Evolutionary conservation across 2,797 vertebrate species (phyloP), one percentile per base, ranked within the genome.

Genomic region (Phyllotis vaccarum): DNA sequence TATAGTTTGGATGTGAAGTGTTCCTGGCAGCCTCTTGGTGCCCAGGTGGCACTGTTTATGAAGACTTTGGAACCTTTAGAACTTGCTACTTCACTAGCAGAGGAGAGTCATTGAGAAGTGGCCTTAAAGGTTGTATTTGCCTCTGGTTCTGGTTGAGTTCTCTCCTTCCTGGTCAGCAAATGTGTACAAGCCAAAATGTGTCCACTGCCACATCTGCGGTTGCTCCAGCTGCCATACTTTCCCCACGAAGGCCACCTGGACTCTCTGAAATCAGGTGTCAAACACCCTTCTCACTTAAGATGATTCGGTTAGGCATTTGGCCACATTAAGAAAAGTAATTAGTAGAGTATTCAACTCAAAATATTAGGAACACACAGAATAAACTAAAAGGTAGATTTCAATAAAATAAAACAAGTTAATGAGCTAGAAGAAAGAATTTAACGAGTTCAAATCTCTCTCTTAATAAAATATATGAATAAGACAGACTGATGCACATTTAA

Each of bases 401-500:
- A 76, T 60, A 34, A 68, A 8, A 68, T 80, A 86, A 89, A 54
- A 52, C 22, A 87, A 87, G n/a, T 90, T 27, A 81, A 70, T 72
- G 68, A 75, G 27, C 83, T 81, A 75, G 22, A 82, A 91, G 21
- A 88, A 93, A 80, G 80, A 24, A 66, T 78, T 82, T 76, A 87
- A 89, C 76, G 34, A 88, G 83, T 70, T 86, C 49, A 75, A 46
- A 46, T 58, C 27, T 58, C 52, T 83, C 27, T 62, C 66, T 70
- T 83, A 66, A 66, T 83, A 74, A 54, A 81, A 75, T 10, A 37
- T 22, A n/a, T 66, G 9, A 92, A 6, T 86, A 76, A 86, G 75
- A 60, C 78, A 75, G 5, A 62, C 52, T 3, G n/a, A n/a, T n/a
- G n/a, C n/a, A n/a, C 22, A 72, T 24, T 49, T 82, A 83, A 74